These are phyloP conservation scores for Platerodrilus igneus DNA, from an alignment of 2,888 invertebrate species.

Conservation along the genomic window DNA sequence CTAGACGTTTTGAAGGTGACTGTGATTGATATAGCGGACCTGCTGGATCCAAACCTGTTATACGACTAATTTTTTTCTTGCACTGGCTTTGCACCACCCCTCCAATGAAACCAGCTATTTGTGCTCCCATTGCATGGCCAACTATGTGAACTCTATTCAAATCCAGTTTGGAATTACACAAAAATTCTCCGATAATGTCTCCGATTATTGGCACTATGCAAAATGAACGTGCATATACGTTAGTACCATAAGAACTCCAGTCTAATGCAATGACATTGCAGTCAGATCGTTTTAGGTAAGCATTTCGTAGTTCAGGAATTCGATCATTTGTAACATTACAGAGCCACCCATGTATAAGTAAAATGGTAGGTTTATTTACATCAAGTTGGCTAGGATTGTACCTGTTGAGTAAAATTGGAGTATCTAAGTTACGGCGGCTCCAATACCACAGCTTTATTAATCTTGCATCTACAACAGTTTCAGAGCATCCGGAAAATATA, in stretches of 20 bases:
- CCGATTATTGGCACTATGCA: constrained; percentile 8
- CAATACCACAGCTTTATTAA: constrained; percentile 4
- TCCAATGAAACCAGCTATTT: constrained; percentile 8
- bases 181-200: constrained; percentile 2
- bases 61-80: constrained; percentile 8
- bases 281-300: constrained; percentile 9
- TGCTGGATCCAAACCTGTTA: constrained; percentile 13
- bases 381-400: neutral
- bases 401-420: neutral
- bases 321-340: neutral
- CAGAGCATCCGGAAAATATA: constrained; percentile 2
- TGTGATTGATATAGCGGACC: constrained; percentile 7
- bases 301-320: constrained; percentile 7
- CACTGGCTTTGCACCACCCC: neutral
- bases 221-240: constrained; percentile 3
- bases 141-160: constrained; percentile 5
- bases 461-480: neutral
- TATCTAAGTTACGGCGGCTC: neutral
- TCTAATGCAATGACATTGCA: constrained; percentile 11
- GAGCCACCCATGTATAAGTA: constrained; percentile 12
- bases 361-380: neutral
- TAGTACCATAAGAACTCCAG: constrained; percentile 6
- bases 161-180: neutral
- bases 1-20: neutral
- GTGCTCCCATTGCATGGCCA: constrained; percentile 12